These are phyloP conservation scores for Microcebus lehilahytsara DNA, from an alignment of 2,113 vertebrate species.

Conservation along the genomic window DNA sequence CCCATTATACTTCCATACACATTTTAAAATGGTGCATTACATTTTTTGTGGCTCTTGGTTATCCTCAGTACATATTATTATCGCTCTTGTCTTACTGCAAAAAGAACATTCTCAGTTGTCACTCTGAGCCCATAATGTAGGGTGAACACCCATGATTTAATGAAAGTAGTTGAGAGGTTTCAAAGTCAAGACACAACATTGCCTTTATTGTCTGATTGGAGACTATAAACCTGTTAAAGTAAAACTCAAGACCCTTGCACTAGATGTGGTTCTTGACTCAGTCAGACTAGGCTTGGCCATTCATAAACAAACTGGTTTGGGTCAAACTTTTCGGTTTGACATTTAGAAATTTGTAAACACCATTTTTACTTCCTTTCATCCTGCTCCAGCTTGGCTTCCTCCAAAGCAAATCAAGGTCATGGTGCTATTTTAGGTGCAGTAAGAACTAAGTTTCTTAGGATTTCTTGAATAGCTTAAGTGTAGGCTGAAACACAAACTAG, in stretches of 20 bases:
- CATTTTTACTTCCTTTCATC: constrained; percentile 51
- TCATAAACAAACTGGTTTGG: background rate
- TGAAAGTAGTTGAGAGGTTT: background rate
- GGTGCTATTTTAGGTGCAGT: background rate
- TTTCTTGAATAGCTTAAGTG: background rate
- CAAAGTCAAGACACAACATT: background rate
- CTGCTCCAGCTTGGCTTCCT: constrained; percentile 20
- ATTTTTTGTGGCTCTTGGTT: background rate
- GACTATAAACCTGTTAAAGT: background rate
- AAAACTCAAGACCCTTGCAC: background rate
- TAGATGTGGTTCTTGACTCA: background rate
- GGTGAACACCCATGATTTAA: background rate
- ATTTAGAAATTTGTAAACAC: constrained; percentile 54
- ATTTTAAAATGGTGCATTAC: background rate
- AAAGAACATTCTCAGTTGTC: background rate
- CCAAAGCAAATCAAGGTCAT: constrained; percentile 12
- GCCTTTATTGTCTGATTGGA: background rate
- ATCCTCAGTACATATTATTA: background rate
- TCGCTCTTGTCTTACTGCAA: background rate
- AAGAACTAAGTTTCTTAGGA: background rate
- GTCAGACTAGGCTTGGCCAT: background rate
- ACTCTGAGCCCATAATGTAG: background rate
- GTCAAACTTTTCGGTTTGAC: background rate
- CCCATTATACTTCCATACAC: background rate
- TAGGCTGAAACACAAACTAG: background rate